A percentile compares a stretch with the other conserved stretches of the same genome.
These are phyloP conservation scores for Athalia circularis DNA, from an alignment of 2,888 invertebrate species.

Conservation along the genomic window DNA sequence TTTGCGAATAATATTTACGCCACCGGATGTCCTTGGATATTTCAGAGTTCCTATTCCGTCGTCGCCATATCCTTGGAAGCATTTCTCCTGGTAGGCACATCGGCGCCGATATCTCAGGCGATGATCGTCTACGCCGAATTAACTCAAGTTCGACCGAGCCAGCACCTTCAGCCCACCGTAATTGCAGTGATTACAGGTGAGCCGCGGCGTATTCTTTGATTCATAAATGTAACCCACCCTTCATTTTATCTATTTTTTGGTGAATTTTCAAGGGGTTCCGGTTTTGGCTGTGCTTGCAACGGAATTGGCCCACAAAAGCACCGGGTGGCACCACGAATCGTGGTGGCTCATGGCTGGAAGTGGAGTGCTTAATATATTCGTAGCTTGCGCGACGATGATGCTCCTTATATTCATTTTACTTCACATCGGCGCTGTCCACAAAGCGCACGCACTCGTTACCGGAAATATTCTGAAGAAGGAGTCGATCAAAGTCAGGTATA, in stretches of 20 bases:
- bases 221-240: not conserved
- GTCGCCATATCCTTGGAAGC: constrained; percentile 80
- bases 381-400: constrained; percentile 82
- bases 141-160: constrained; percentile 76
- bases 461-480: constrained; percentile 69
- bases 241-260: not conserved
- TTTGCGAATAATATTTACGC: too few relatives aligned
- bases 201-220: not conserved
- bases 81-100: constrained; percentile 81
- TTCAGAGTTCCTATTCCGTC: constrained; percentile 78
- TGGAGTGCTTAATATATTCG: constrained; percentile 80
- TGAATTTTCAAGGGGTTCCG: constrained; percentile 78
- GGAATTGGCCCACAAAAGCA: constrained; percentile 80
- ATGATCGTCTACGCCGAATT: constrained; percentile 83
- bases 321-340: constrained; percentile 77
- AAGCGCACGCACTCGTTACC: constrained; percentile 65
- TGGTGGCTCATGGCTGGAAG: constrained; percentile 81
- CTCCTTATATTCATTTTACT: constrained; percentile 82
- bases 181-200: constrained; percentile 82
- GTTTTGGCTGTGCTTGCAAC: constrained; percentile 81
- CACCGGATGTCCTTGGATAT: constrained; percentile 49
- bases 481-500: constrained; percentile 70
- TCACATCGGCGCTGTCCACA: constrained; percentile 79
- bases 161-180: constrained; percentile 79
- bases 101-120: constrained; percentile 83